phyloP scores from a whole-genome alignment of 1,140 invertebrate genomes.

The Drosophila melanica region DNA sequence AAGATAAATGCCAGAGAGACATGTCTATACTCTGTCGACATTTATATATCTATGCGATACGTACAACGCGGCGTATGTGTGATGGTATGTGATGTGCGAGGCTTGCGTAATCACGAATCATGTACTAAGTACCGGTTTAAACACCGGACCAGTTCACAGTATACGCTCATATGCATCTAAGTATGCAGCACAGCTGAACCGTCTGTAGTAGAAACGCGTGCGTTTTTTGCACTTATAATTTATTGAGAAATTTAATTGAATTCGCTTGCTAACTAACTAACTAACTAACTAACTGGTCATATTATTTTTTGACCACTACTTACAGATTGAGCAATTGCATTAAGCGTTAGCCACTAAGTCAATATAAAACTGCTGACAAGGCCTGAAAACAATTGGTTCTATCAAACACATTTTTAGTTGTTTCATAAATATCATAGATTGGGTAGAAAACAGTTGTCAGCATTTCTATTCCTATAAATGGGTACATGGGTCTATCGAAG shows the following conservation, averaged over 20 bases:
- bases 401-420: not conserved
- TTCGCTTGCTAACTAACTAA: constrained; percentile 62
- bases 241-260: constrained; percentile 80
- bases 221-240: constrained; percentile 69
- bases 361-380: not conserved
- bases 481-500: not conserved
- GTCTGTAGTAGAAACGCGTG: constrained; percentile 26
- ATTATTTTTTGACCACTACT: constrained; percentile 47
- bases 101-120: constrained; percentile 64
- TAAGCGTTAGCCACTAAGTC: not conserved
- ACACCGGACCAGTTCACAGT: constrained; percentile 57
- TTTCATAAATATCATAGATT: not conserved
- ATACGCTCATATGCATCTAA: constrained; percentile 61
- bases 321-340: constrained; percentile 54
- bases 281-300: constrained; percentile 47
- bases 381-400: constrained; percentile 18
- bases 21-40: constrained; percentile 3
- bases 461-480: constrained; percentile 1
- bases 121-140: constrained; percentile 76
- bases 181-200: constrained; percentile 32
- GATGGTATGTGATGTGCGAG: constrained; percentile 52
- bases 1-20: constrained; percentile 26
- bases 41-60: constrained; percentile 1
- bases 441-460: constrained; percentile 6
- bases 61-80: constrained; percentile 53